Evolutionary conservation across 2,797 vertebrate genomes (phyloP), one percentile per base, ranked within the genome.

Genomic region (Myripristis murdjan): DNA sequence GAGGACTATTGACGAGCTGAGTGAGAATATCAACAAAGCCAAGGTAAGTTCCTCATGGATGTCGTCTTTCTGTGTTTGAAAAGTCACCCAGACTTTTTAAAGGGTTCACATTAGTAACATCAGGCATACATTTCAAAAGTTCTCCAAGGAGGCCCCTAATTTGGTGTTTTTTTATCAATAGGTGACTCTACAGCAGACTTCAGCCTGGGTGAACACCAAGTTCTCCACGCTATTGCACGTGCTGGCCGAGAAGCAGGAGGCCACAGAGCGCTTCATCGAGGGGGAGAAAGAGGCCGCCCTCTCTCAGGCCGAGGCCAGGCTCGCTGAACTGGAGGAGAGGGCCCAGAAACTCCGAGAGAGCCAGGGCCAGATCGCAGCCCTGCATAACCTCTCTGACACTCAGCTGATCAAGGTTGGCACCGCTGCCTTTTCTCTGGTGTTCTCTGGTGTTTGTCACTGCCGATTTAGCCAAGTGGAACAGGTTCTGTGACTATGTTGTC

Each of bases 121-220:
- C 12, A 14, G 23, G 11, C 48, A 4, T 10, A 9, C 12, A 26
- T 51, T 5, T 51, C 24, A 14, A 22, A 8, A 16, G 14, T 22
- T 15, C 20, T 33, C 9, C 16, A 44, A 6, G 47, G 14, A 8
- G 20, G 22, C 6, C 41, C 14, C n/a, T 23, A 9, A 26, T 51
- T 35, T 20, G 3, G n/a, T 20, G 12, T 52, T 37, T 24, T 24
- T 44, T 41, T 26, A 33, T 53, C 68, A 2, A 58, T 79, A 95
- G 95, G 93, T 94, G 47, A 91, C 88, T 1, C 78, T 95, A 11
- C 70, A 95, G 64, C 93, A 95, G 87, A 95, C 92, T 0, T 93
- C 92, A n/a, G 63, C 77, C 61, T 94, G 91, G 91, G 90, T 93
- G 48, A 89, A 57, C 1, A 46, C 64, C 12, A 95, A 94, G 84